Evolutionary conservation across 2,888 invertebrate species (phyloP).

Genomic region (Parthenolecanium corni): DNA sequence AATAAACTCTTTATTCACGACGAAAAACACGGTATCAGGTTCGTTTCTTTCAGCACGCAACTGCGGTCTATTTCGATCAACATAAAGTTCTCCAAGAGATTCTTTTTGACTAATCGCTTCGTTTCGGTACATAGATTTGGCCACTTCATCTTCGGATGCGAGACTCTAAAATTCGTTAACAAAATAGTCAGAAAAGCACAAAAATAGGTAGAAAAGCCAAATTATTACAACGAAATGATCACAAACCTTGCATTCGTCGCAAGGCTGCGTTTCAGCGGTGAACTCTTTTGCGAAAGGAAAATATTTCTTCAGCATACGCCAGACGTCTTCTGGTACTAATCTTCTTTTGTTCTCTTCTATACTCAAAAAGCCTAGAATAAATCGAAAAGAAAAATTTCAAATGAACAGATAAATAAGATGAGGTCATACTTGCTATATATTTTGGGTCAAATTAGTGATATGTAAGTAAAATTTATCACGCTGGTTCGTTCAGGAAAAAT

Average conservation of each 20-base stretch:
- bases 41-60: constrained; percentile 16
- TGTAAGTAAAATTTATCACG: not conserved
- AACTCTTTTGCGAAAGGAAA: constrained; percentile 41
- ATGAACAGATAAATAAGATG: too few relatives aligned
- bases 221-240: not conserved
- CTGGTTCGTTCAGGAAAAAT: not conserved
- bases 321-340: constrained; percentile 43
- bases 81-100: constrained; percentile 38
- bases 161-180: constrained; percentile 31
- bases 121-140: constrained; percentile 32
- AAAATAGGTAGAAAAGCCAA: not conserved
- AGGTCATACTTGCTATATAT: too few relatives aligned
- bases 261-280: constrained; percentile 36
- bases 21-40: constrained; percentile 32
- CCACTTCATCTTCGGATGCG: constrained; percentile 33
- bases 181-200: not conserved
- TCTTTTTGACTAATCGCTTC: constrained; percentile 38
- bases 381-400: not conserved
- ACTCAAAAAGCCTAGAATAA: constrained; percentile 37
- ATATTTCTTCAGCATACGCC: constrained; percentile 43
- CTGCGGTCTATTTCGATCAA: constrained; percentile 35
- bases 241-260: constrained; percentile 36
- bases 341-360: constrained; percentile 39
- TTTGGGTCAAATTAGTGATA: not conserved
- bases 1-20: constrained; percentile 37